These are phyloP conservation scores for Leucopsar rothschildi DNA, from an alignment of 2,113 vertebrate species.

Conservation along the genomic window DNA sequence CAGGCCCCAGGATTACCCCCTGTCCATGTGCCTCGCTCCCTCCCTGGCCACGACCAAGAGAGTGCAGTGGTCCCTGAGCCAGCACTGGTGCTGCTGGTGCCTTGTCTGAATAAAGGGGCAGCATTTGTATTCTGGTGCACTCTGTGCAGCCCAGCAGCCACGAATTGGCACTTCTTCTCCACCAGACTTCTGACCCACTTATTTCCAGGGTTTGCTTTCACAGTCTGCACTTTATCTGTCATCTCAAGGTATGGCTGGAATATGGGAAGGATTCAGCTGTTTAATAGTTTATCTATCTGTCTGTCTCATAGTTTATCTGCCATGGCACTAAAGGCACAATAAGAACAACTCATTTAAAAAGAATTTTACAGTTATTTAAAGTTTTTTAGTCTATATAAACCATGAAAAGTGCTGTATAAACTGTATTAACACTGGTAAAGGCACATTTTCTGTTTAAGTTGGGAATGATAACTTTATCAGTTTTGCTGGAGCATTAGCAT, in stretches of 20 bases:
- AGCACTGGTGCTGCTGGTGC: background rate
- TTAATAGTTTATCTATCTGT: background rate
- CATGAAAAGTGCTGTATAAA: background rate
- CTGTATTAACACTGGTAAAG: background rate
- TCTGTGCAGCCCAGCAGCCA: background rate
- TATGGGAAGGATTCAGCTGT: background rate
- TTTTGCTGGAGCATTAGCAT: background rate
- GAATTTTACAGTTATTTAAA: background rate
- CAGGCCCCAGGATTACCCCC: background rate
- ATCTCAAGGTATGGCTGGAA: background rate
- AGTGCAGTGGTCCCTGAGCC: background rate
- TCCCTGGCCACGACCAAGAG: rapidly evolving
- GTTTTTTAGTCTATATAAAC: background rate
- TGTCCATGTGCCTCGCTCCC: background rate
- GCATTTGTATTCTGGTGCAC: conserved; percentile 15
- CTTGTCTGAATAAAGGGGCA: background rate
- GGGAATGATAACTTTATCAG: background rate
- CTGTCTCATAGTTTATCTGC: background rate
- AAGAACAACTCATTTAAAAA: background rate
- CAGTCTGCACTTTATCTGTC: background rate
- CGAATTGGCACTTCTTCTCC: background rate
- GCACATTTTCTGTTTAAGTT: background rate
- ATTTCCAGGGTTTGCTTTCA: background rate
- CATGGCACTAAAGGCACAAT: background rate
- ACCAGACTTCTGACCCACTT: background rate